Percentiles rank a stretch among this genome's conserved stretches.
Conservation (phyloP, 2,113 vertebrate genomes). For the Callopanchax toddi region DNA sequence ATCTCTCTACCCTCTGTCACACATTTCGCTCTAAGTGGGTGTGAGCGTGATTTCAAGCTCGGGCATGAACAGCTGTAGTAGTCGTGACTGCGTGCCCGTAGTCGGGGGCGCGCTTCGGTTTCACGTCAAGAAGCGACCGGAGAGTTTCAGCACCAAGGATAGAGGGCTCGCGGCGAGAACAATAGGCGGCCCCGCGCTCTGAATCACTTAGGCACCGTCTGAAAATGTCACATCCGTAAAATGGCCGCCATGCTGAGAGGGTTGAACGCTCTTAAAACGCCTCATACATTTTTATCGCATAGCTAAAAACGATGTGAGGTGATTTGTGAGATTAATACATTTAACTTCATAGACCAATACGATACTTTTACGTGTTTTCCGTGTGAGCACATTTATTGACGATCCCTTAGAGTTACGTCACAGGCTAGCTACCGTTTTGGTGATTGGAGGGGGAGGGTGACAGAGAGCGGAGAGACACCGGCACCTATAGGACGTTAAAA, state of each 20-base stretch:
- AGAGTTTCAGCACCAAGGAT: constrained; percentile 82
- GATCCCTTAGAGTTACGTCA: constrained; percentile 72
- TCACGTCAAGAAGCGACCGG: constrained; percentile 51
- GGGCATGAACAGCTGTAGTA: constrained; percentile 68
- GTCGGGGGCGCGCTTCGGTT: constrained; percentile 50
- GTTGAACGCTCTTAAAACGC: not conserved
- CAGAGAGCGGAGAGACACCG: constrained; percentile 60
- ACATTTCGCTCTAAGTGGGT: constrained; percentile 56
- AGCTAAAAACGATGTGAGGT: no score
- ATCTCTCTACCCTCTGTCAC: constrained; percentile 55
- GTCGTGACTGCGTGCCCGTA: constrained; percentile 70
- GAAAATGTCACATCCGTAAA: constrained; percentile 4
- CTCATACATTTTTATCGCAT: no score
- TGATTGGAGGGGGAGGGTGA: constrained; percentile 48
- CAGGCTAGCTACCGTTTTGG: constrained; percentile 51
- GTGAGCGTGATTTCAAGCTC: constrained; percentile 55
- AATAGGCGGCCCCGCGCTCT: constrained; percentile 72
- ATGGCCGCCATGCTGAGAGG: not conserved
- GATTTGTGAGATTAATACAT: no score
- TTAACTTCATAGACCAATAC: not conserved
- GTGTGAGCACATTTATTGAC: constrained; percentile 22
- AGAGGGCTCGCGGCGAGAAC: constrained; percentile 79
- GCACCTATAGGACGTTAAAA: constrained; percentile 59
- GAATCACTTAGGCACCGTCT: constrained; percentile 52
- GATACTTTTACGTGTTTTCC: not conserved